phyloP scores from a whole-genome alignment of 64 coral and sea anemone species.

The Actinia tenebrosa region DNA sequence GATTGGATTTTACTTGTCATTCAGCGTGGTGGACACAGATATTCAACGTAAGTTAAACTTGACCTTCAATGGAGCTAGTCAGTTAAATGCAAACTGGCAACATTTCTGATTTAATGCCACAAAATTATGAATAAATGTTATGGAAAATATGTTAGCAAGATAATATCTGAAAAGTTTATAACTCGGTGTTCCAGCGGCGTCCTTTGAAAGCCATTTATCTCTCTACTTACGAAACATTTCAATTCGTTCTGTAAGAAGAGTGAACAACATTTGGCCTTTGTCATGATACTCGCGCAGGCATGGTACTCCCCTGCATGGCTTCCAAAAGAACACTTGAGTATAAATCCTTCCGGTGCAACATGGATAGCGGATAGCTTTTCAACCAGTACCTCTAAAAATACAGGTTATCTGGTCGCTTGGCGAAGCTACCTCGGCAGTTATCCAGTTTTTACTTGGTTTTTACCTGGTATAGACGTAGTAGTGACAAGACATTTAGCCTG shows the following conservation, averaged over 20 bases:
- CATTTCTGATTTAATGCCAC: not conserved
- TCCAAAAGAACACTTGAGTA: not conserved
- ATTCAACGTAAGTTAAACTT: slow-evolving; percentile 1
- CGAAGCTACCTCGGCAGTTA: not conserved
- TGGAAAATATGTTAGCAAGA: not conserved
- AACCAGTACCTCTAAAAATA: not conserved
- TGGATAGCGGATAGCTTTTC: not conserved
- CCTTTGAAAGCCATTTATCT: not conserved
- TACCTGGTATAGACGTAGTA: too few species aligned
- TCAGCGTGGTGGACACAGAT: slow-evolving; percentile 12
- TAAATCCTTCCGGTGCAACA: not conserved
- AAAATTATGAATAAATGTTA: not conserved
- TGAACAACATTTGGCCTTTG: slow-evolving; percentile 1
- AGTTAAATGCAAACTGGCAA: too few species aligned
- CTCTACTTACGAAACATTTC: not conserved
- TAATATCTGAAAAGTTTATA: not conserved
- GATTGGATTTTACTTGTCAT: slow-evolving; percentile 4
- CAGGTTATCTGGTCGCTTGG: too few species aligned
- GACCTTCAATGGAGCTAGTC: not conserved
- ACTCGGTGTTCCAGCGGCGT: not conserved
- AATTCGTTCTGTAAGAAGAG: not conserved
- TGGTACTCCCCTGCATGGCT: not conserved
- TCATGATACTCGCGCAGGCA: not conserved
- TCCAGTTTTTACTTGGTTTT: not conserved
- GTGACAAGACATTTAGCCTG: not conserved